Evolutionary conservation across 2,797 vertebrate species (phyloP), one percentile per base, ranked within the genome.

Genomic region (Poecilia gillii): DNA sequence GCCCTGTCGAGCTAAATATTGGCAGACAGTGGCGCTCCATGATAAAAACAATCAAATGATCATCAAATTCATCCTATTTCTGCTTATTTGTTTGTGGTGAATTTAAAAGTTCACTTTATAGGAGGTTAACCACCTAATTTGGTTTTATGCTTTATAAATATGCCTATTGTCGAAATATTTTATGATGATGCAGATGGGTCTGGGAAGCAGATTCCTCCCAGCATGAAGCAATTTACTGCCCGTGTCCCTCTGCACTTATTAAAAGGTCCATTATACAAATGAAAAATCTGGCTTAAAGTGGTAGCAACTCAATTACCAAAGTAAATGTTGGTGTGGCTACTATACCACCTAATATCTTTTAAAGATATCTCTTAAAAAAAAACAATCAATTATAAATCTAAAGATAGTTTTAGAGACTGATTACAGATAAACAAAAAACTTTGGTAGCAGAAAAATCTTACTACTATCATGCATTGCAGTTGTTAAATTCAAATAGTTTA

Each of bases 1-100:
- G 90, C 78, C 86, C 91, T 87, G 87, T 92, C 89, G 90, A 68
- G 85, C 88, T 83, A 87, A 90, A 93, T 92, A 90, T 93, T 83
- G 88, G 87, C 85, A 90, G 90, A 81, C 90, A 76, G 79, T 25
- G 75, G 75, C 23, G 80, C 84, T 81, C 82, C 79, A 80, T 53
- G 74, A 89, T 85, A 88, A 89, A 91, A 92, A 91, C 87, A 76
- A 77, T 90, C 83, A 87, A 81, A 84, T 84, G 84, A 82, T 89
- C 78, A 89, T 88, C 88, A 80, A 83, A 92, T 84, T 72, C 75
- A 85, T 87, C 68, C 66, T 76, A 62, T 84, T 87, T 75, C 47
- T 77, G 57, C 39, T 81, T 53, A 64, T 46, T 81, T 66, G 68
- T 77, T 55, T 57, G 46, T 33, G 41, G 43, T 23, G 25, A 31